A percentile compares a stretch with the other conserved stretches of the same genome.
Evolutionary conservation across 1,140 invertebrate genomes (phyloP).

Genomic region (Sminthurides bifidus): DNA sequence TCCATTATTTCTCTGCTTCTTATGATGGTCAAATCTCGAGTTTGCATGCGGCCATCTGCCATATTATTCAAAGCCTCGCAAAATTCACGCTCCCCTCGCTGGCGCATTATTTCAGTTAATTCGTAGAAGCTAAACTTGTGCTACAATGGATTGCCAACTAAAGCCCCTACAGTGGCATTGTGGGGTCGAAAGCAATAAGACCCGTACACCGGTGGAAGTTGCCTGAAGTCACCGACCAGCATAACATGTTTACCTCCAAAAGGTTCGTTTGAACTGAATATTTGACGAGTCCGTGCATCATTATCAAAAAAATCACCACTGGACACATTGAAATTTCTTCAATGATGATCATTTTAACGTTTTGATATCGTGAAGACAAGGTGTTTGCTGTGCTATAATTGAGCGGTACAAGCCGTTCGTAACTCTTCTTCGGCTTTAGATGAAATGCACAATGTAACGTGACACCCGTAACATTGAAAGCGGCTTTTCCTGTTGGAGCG

Average conservation of each 20-base stretch:
- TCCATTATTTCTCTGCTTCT: not conserved
- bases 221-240: conserved; percentile 32
- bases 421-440: conserved; percentile 31
- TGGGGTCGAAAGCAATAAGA: not conserved
- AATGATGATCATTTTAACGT: conserved; percentile 36
- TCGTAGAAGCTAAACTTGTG: conserved; percentile 10
- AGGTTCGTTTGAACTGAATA: conserved; percentile 31
- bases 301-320: conserved; percentile 29
- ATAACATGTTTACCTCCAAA: conserved; percentile 30
- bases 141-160: conserved; percentile 7
- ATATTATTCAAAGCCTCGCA: conserved; percentile 11
- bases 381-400: conserved; percentile 27
- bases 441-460: conserved; percentile 35
- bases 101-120: conserved; percentile 16
- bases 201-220: conserved; percentile 30
- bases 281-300: conserved; percentile 33
- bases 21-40: conserved; percentile 8
- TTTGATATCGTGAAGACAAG: conserved; percentile 7
- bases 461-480: conserved; percentile 33
- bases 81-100: conserved; percentile 11
- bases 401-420: conserved; percentile 15
- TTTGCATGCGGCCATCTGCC: conserved; percentile 5
- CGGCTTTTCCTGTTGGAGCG: conserved; percentile 36
- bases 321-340: conserved; percentile 38
- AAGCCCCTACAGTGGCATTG: not conserved